These are phyloP conservation scores for Paramuricea clavata DNA, from an alignment of 92 coral and sea anemone species.

Conservation along the genomic window DNA sequence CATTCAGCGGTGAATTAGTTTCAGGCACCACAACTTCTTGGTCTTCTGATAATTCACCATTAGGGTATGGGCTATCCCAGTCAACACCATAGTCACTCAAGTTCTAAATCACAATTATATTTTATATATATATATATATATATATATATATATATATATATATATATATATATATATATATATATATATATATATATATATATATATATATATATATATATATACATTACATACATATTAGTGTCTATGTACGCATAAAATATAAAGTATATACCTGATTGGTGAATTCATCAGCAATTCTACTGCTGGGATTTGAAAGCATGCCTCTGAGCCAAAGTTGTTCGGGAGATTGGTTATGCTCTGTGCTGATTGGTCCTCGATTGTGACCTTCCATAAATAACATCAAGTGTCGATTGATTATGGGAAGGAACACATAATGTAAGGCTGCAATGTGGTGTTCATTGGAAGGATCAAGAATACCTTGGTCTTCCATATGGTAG, in stretches of 20 bases:
- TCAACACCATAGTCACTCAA: slow-evolving; percentile 14
- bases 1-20: not conserved
- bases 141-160: not conserved
- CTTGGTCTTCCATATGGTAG: too few relatives aligned
- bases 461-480: too few relatives aligned
- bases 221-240: too few relatives aligned
- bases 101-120: too few relatives aligned
- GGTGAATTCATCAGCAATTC: slow-evolving; percentile 13
- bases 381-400: slow-evolving; percentile 5
- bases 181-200: not conserved
- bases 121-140: too few relatives aligned
- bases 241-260: not conserved
- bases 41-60: not conserved
- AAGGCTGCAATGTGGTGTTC: not conserved
- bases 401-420: slow-evolving; percentile 27
- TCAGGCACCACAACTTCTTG: not conserved
- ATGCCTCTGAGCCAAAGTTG: slow-evolving; percentile 29
- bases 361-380: slow-evolving; percentile 16
- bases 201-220: too few relatives aligned
- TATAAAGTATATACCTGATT: not conserved
- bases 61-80: slow-evolving; percentile 24
- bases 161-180: not conserved
- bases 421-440: slow-evolving; percentile 19
- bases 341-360: slow-evolving; percentile 12
- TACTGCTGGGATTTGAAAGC: slow-evolving; percentile 6